phyloP scores from a whole-genome alignment of 2,888 invertebrate genomes.

The Piscicola geometra region DNA sequence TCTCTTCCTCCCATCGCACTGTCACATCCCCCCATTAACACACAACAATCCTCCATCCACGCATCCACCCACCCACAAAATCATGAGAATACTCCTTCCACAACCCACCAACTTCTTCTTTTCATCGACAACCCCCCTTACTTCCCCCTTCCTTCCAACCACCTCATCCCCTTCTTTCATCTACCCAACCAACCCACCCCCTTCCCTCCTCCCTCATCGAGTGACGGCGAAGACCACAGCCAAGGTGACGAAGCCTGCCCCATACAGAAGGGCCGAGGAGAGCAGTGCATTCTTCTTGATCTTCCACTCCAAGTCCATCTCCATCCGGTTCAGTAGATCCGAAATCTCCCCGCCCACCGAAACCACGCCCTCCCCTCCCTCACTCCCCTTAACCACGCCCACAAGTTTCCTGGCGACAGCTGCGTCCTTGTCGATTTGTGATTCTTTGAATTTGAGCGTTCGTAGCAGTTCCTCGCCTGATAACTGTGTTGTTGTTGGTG shows the following conservation, averaged over 20 bases:
- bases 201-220: background rate
- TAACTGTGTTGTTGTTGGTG: background rate
- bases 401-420: constrained; percentile 48
- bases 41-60: no score
- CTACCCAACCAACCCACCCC: no score
- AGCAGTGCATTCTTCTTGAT: constrained; percentile 51
- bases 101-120: no score
- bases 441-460: constrained; percentile 46
- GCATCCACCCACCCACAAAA: no score
- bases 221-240: constrained; percentile 2
- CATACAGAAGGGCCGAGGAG: constrained; percentile 51
- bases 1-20: no score
- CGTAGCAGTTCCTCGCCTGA: constrained; percentile 39
- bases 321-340: constrained; percentile 48
- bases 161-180: no score
- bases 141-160: no score
- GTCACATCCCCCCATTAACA: no score
- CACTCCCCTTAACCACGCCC: constrained; percentile 38
- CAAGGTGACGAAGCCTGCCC: constrained; percentile 49
- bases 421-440: constrained; percentile 47
- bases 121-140: no score
- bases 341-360: constrained; percentile 52
- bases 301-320: constrained; percentile 51
- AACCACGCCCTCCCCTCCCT: constrained; percentile 45
- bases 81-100: no score